phyloP scores from a whole-genome alignment of 2,888 invertebrate genomes.

The Folsomia manolachei region DNA sequence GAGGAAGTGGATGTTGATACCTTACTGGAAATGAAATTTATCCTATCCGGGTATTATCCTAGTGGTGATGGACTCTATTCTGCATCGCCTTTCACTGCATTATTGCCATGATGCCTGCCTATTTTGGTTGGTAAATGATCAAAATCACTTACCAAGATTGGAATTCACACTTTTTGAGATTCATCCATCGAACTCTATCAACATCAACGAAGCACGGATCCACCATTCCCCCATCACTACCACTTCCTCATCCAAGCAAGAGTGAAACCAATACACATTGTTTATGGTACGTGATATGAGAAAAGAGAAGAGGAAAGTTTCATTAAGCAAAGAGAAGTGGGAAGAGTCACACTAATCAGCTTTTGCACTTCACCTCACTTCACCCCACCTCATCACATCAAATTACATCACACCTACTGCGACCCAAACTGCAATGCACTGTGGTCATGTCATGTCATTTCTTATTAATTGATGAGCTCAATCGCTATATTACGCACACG shows the following conservation, averaged over 20 bases:
- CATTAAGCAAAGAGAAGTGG: constrained; percentile 13
- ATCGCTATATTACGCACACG: no score
- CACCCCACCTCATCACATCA: neutral
- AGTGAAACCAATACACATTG: neutral
- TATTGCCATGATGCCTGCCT: no score
- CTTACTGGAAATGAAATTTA: neutral
- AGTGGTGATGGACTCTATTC: neutral
- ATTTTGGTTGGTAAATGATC: constrained; percentile 11
- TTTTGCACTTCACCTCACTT: constrained; percentile 17
- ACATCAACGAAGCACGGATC: no score
- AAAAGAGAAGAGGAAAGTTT: neutral
- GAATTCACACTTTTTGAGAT: constrained; percentile 5
- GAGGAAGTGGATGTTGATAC: neutral
- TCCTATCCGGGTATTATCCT: neutral
- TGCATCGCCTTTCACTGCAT: neutral
- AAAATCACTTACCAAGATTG: constrained; percentile 12
- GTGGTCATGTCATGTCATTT: no score
- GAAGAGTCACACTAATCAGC: constrained; percentile 15
- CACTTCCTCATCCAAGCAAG: neutral
- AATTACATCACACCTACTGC: neutral
- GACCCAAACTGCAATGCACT: neutral
- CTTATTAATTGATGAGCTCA: constrained; percentile 17
- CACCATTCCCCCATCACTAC: neutral
- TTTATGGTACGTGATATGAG: no score
- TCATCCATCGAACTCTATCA: neutral